Conservation (phyloP, 2,113 vertebrate genomes). For the Oreotrochilus melanogaster region DNA sequence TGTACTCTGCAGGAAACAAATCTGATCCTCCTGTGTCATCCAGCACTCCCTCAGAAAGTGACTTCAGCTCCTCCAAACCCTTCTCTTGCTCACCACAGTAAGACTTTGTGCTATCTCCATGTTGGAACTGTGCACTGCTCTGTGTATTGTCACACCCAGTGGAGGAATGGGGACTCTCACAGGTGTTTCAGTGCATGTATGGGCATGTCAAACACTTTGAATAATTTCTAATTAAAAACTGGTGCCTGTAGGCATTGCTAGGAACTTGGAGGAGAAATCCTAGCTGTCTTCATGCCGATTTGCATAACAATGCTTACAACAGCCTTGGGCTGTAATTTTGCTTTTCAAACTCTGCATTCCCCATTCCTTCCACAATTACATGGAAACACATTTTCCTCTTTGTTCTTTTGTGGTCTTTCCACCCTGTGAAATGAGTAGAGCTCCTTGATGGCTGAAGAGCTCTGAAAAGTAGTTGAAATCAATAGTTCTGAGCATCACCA, state of each 20-base stretch:
- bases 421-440: background rate
- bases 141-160: background rate
- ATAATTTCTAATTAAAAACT: slow-evolving; percentile 66
- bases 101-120: background rate
- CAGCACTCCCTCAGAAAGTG: accelerated
- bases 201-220: background rate
- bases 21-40: background rate
- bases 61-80: background rate
- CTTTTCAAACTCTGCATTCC: slow-evolving; percentile 21
- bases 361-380: slow-evolving; percentile 31
- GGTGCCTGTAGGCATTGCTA: slow-evolving; percentile 37
- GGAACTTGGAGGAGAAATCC: slow-evolving; percentile 2
- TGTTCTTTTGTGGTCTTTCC: slow-evolving; percentile 20
- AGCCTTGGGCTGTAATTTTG: slow-evolving; percentile 60
- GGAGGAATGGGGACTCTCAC: background rate
- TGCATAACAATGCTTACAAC: slow-evolving; percentile 62
- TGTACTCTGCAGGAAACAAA: background rate
- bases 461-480: slow-evolving; percentile 25
- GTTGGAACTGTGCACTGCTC: background rate
- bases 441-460: background rate
- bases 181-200: background rate
- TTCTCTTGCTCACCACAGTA: accelerated
- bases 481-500: background rate
- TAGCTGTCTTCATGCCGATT: slow-evolving; percentile 4
- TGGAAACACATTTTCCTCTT: slow-evolving; percentile 31